These are phyloP conservation scores for Phrynocephalus versicolor DNA, from an alignment of 2,113 vertebrate genomes.

Conservation along the genomic window DNA sequence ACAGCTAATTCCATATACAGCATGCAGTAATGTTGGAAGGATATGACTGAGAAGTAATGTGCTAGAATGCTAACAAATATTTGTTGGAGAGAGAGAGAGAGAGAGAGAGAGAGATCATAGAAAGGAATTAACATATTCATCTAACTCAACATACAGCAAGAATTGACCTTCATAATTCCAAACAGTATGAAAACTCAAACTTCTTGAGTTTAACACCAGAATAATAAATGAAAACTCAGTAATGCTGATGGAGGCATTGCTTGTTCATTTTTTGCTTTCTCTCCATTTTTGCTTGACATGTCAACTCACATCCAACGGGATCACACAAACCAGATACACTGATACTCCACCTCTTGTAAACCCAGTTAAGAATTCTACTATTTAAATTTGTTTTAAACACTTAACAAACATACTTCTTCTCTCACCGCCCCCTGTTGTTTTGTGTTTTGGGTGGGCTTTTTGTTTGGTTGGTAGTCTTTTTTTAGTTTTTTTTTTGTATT, in stretches of 20 bases:
- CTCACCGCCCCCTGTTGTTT: slow-evolving; percentile 32
- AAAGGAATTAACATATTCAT: slow-evolving; percentile 70
- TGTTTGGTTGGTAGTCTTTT: too few species aligned
- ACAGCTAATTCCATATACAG: slow-evolving; percentile 80
- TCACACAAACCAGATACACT: slow-evolving; percentile 16
- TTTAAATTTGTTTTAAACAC: neutral
- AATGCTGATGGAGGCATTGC: slow-evolving; percentile 62
- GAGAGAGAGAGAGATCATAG: slow-evolving; percentile 51
- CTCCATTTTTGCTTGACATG: neutral
- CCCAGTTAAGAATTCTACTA: slow-evolving; percentile 56
- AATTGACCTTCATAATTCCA: slow-evolving; percentile 51
- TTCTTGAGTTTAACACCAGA: slow-evolving; percentile 47
- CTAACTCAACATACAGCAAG: slow-evolving; percentile 53
- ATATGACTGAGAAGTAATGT: slow-evolving; percentile 70
- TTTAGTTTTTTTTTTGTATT: slow-evolving; percentile 62
- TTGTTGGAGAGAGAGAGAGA: too few species aligned
- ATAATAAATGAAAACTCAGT: slow-evolving; percentile 42
- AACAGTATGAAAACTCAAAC: slow-evolving; percentile 37
- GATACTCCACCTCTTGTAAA: slow-evolving; percentile 50
- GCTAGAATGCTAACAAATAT: slow-evolving; percentile 74
- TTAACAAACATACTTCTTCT: slow-evolving; percentile 36
- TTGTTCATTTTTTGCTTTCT: slow-evolving; percentile 37
- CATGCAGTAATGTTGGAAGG: slow-evolving; percentile 79
- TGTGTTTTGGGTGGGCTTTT: slow-evolving; percentile 18
- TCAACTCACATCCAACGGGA: slow-evolving; percentile 34